Percentiles rank a stretch among this genome's conserved stretches.
These are phyloP conservation scores for Mesochorus sp. DNA, from an alignment of 2,888 invertebrate genomes.

Conservation along the genomic window DNA sequence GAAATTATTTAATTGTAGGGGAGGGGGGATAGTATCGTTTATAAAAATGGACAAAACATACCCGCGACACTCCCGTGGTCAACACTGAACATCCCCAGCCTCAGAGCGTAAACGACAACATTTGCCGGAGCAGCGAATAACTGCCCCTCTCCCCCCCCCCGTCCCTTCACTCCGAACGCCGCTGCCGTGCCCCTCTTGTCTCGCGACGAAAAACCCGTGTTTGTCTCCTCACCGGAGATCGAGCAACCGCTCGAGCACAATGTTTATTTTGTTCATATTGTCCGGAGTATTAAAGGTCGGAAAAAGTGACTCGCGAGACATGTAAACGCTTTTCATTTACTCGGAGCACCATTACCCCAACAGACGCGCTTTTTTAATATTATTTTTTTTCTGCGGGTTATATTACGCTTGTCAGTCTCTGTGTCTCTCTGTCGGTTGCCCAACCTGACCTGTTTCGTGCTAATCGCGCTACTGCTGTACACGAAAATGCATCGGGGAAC, in stretches of 20 bases:
- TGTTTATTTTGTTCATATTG: constrained; percentile 10
- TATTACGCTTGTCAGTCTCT: constrained; percentile 64
- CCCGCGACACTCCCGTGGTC: constrained; percentile 73
- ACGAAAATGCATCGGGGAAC: constrained; percentile 48
- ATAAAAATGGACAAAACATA: constrained; percentile 22
- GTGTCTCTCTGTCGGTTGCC: constrained; percentile 68
- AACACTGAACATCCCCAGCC: constrained; percentile 69
- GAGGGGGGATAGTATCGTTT: no score
- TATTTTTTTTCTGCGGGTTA: no score
- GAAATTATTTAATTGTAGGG: no score
- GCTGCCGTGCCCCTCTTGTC: constrained; percentile 9
- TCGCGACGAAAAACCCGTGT: constrained; percentile 17
- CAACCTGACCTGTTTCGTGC: constrained; percentile 74
- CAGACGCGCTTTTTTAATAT: constrained; percentile 66
- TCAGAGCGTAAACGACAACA: constrained; percentile 71
- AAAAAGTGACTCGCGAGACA: constrained; percentile 45
- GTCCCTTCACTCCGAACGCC: no score
- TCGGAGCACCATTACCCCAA: constrained; percentile 12
- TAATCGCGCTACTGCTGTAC: constrained; percentile 57
- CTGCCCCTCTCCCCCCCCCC: constrained; percentile 6
- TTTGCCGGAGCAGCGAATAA: constrained; percentile 68
- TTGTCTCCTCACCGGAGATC: constrained; percentile 47
- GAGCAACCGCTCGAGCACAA: constrained; percentile 36
- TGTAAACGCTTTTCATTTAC: constrained; percentile 71
- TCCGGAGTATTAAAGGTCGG: constrained; percentile 42